A percentile compares a stretch with the other conserved stretches of the same genome.
Evolutionary conservation across 2,797 vertebrate species (phyloP).

Genomic region (Enteromius viviparus): DNA sequence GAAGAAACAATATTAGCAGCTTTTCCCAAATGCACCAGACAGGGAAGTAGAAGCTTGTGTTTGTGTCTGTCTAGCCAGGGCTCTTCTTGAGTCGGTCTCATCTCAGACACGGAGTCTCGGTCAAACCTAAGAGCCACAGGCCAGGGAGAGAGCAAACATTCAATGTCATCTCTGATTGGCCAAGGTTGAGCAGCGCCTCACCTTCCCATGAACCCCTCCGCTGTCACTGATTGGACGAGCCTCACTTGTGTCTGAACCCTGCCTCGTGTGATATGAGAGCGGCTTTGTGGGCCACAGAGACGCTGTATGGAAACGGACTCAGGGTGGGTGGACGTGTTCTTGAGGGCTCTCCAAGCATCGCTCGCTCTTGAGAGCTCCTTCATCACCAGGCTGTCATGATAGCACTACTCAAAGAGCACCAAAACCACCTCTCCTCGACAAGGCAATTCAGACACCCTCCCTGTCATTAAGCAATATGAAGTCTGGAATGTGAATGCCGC

Average conservation of each 20-base stretch:
- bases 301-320: not conserved
- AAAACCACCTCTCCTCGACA: slow-evolving; percentile 27
- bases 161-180: slow-evolving; percentile 70
- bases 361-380: slow-evolving; percentile 53
- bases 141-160: slow-evolving; percentile 47
- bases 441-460: slow-evolving; percentile 50
- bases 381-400: slow-evolving; percentile 50
- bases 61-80: slow-evolving; percentile 32
- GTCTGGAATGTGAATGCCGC: slow-evolving; percentile 49
- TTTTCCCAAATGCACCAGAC: slow-evolving; percentile 18
- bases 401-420: slow-evolving; percentile 46
- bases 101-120: slow-evolving; percentile 17
- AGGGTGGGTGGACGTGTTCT: not conserved
- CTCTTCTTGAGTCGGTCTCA: slow-evolving; percentile 35
- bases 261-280: slow-evolving; percentile 19
- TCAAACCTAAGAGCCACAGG: slow-evolving; percentile 37
- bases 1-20: not conserved
- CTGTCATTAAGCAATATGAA: slow-evolving; percentile 62
- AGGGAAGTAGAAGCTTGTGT: slow-evolving; percentile 6
- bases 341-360: slow-evolving; percentile 40
- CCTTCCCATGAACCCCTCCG: slow-evolving; percentile 44
- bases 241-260: slow-evolving; percentile 58
- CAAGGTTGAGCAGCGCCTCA: slow-evolving; percentile 62
- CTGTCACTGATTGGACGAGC: slow-evolving; percentile 59
- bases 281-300: not conserved